These are phyloP conservation scores for Syngnathus scovelli DNA, from an alignment of 2,113 vertebrate genomes.

Conservation along the genomic window DNA sequence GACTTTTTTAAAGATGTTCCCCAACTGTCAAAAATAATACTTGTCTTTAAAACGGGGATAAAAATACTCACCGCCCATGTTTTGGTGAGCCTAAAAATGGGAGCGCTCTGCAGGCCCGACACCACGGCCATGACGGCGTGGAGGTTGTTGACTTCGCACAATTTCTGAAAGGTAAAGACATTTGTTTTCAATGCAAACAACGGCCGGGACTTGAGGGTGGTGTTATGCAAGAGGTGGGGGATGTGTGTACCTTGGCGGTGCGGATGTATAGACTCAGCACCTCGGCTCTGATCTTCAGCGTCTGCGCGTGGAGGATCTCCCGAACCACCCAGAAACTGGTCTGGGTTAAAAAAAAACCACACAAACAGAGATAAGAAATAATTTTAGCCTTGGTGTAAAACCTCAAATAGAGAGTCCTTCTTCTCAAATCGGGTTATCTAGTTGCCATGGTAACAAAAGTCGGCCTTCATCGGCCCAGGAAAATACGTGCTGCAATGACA, in stretches of 20 bases:
- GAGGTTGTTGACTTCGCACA: constrained; percentile 95
- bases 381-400: background rate
- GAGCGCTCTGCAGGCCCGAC: constrained; percentile 91
- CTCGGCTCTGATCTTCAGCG: constrained; percentile 96
- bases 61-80: constrained; percentile 92
- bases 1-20: background rate
- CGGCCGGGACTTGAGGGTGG: background rate
- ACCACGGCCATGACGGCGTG: constrained; percentile 97
- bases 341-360: constrained; percentile 60
- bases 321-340: constrained; percentile 98
- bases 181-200: constrained; percentile 1
- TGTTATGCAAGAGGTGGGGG: background rate
- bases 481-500: background rate
- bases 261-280: constrained; percentile 97
- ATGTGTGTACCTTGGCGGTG: constrained; percentile 85
- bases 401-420: constrained; percentile 1
- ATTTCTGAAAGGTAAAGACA: constrained; percentile 72
- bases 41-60: background rate
- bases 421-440: background rate
- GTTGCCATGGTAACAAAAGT: background rate
- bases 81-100: constrained; percentile 94
- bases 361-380: background rate
- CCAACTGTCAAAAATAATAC: constrained; percentile 20
- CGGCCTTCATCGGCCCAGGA: background rate
- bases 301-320: constrained; percentile 96